A percentile compares a stretch with the other conserved stretches of the same genome.
phyloP scores from a whole-genome alignment of 2,113 vertebrate genomes.

The Aramus guarauna region DNA sequence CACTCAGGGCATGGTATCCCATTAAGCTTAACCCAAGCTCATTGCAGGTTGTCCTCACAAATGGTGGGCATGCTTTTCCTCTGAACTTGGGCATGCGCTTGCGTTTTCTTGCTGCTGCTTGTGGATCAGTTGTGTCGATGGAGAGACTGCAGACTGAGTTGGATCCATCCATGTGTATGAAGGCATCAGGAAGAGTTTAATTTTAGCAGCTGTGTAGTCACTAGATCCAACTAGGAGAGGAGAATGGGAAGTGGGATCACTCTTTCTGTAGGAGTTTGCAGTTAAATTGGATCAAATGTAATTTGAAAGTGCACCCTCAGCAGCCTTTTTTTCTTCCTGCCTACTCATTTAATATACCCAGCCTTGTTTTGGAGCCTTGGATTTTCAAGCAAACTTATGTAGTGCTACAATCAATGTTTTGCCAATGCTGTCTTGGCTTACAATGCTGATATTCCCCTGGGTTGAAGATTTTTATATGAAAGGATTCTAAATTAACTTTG shows the following conservation, averaged over 20 bases:
- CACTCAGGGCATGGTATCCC: rapidly evolving
- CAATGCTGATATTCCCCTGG: not conserved
- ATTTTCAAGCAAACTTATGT: not conserved
- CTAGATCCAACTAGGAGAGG: not conserved
- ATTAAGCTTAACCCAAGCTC: not conserved
- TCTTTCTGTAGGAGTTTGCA: not conserved
- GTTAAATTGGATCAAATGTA: not conserved
- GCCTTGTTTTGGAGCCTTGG: not conserved
- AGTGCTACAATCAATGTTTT: not conserved
- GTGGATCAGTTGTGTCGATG: not conserved
- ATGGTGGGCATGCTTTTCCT: not conserved
- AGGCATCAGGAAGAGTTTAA: not conserved
- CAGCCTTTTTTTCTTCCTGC: not conserved
- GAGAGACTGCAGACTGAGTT: not conserved
- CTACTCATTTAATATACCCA: not conserved
- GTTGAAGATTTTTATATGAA: not conserved
- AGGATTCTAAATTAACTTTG: not conserved
- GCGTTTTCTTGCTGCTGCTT: not conserved
- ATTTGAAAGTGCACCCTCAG: not conserved
- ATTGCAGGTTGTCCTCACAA: not conserved
- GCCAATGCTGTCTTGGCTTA: not conserved
- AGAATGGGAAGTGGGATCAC: not conserved
- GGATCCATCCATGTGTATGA: not conserved
- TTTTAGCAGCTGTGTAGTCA: not conserved
- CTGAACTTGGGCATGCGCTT: not conserved